Evolutionary conservation across 1,140 invertebrate genomes (phyloP).

Genomic region (Trypoxylus dichotomus): DNA sequence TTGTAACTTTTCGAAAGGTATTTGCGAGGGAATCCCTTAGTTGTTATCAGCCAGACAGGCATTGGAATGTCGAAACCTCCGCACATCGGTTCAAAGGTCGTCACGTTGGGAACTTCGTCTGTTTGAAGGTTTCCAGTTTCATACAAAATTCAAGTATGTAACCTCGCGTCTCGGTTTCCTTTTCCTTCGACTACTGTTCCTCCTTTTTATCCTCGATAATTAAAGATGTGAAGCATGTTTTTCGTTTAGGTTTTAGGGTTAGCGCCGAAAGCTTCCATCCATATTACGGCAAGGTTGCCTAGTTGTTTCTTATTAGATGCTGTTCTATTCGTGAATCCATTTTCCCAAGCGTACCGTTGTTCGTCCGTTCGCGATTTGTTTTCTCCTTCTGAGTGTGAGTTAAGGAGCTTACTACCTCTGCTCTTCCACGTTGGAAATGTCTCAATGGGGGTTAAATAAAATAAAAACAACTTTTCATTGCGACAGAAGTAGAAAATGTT

Average conservation of each 20-base stretch:
- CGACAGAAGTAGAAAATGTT: background rate
- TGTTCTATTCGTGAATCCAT: background rate
- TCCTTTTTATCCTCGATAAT: conserved; percentile 2
- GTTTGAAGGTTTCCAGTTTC: background rate
- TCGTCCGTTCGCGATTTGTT: background rate
- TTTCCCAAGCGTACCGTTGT: background rate
- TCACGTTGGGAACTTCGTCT: background rate
- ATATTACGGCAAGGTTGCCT: background rate
- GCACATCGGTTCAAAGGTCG: background rate
- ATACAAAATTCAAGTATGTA: background rate
- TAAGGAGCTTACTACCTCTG: background rate
- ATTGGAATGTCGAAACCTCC: background rate
- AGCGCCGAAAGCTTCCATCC: background rate
- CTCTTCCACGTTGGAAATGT: background rate
- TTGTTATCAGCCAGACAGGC: background rate
- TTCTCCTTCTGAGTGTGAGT: background rate
- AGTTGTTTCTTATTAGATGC: background rate
- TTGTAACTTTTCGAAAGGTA: background rate
- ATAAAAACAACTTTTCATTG: background rate
- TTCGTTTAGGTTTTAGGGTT: background rate
- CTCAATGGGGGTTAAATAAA: background rate
- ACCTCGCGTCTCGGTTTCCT: conserved; percentile 15
- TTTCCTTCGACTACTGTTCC: conserved; percentile 25
- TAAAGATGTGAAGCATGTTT: background rate
- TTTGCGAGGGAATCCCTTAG: background rate